Base-by-base conservation (phyloP, 2,888 invertebrate genomes). In the Ophion ventricosus region DNA sequence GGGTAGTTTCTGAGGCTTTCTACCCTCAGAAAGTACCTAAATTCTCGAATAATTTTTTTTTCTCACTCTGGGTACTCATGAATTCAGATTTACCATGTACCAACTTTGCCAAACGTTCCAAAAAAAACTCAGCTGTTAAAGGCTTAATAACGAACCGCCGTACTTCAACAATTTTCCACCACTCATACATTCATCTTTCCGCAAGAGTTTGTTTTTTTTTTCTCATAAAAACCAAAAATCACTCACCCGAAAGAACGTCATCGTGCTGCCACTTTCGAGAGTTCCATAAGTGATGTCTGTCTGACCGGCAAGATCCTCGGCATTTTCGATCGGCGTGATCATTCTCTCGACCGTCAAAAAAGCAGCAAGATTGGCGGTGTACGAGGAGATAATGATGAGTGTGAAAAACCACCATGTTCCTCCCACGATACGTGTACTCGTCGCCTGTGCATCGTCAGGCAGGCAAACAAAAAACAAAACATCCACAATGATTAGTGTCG, bases 331-430 rank as follows among this genome's bases (percentile, higher is more conserved):
- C 0, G 97, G 97, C 43, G 97, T 97, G 69, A 96, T 96, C 97
- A 97, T 97, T 78, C 97, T 94, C 92, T 98, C 98, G 0, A 98
- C 98, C 0, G 98, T 98, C 29, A 98, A 94, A 93, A 98, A 98
- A 26, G 98, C 98, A 0, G 98, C 98, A 89, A 98, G 94, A 93
- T 98, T 98, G 14, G 98, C 98, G 1, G 98, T 98, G 93, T 98
- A 98, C 2, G 98, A 98, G 0, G 97, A 97, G 87, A 98, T 97
- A 88, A 98, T 97, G 89, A 98, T 98, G 40, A 98, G 94, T 0
- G 97, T 98, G 93, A 98, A 98, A 92, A 98, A 98, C 97, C 98
- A 98, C 98, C 98, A 98, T 88, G 96, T 96, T 7, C 96, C 97
- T 67, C 97, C 97, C 0, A 98, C 97, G 81, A 98, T 96, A 76